Conservation (phyloP, 2,888 invertebrate species). For the Dendrolimus houi region DNA sequence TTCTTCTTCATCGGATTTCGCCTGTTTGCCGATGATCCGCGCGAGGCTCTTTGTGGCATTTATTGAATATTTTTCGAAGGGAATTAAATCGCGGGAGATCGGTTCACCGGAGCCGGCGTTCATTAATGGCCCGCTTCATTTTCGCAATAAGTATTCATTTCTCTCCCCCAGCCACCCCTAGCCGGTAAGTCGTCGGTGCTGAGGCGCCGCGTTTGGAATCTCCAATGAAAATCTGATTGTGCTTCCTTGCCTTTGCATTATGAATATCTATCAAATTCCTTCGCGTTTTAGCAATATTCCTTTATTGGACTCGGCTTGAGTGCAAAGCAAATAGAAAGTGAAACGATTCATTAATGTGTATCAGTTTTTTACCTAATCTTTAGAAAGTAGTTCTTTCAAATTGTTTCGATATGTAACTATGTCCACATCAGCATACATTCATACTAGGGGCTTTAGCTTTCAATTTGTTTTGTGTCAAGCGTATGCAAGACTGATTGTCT, state of each 20-base stretch:
- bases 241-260: constrained; percentile 63
- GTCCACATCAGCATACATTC: too few relatives aligned
- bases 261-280: constrained; percentile 60
- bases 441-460: too few relatives aligned
- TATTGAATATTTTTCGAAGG: constrained; percentile 68
- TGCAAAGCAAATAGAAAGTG: constrained; percentile 43
- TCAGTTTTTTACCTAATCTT: constrained; percentile 21
- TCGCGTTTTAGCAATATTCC: constrained; percentile 34
- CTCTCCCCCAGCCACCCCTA: constrained; percentile 20
- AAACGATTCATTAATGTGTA: constrained; percentile 42
- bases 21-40: constrained; percentile 41
- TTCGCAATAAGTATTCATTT: constrained; percentile 73
- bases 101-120: constrained; percentile 48
- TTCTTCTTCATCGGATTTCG: constrained; percentile 37
- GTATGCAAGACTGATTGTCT: too few relatives aligned
- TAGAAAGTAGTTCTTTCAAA: too few relatives aligned
- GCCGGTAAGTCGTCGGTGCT: constrained; percentile 10
- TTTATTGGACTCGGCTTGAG: constrained; percentile 49
- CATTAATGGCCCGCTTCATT: constrained; percentile 66
- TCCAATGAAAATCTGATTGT: constrained; percentile 69
- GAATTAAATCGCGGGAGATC: constrained; percentile 59
- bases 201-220: constrained; percentile 23
- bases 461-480: too few relatives aligned
- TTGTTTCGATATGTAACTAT: too few relatives aligned
- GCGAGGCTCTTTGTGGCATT: constrained; percentile 40